These are phyloP conservation scores for Dioctria linearis DNA, from an alignment of 2,888 invertebrate genomes.

Conservation along the genomic window DNA sequence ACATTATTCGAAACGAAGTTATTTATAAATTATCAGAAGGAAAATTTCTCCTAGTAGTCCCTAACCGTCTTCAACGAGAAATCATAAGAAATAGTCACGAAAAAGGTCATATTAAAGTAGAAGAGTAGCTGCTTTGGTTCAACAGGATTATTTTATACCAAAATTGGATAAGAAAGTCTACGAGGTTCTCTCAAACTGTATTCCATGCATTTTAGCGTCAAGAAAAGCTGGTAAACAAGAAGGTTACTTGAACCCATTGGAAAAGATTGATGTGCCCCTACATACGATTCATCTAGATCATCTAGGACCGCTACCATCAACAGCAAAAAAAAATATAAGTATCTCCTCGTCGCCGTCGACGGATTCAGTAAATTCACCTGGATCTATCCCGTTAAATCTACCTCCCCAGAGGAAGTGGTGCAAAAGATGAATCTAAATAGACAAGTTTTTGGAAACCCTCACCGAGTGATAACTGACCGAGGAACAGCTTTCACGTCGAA, in stretches of 20 bases:
- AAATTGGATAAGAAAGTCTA: too few species aligned
- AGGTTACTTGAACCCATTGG: constrained; percentile 63
- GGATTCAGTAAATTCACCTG: background rate
- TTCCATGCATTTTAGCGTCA: constrained; percentile 1
- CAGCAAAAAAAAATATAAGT: constrained; percentile 63
- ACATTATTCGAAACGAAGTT: too few species aligned
- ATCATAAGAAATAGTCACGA: too few species aligned
- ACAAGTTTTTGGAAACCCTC: background rate
- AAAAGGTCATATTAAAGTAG: too few species aligned
- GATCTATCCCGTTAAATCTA: background rate
- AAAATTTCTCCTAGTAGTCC: too few species aligned
- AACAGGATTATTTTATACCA: too few species aligned
- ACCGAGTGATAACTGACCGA: too few species aligned
- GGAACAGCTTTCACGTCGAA: too few species aligned
- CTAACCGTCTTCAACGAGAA: too few species aligned
- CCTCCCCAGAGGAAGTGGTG: background rate
- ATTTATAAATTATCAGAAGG: too few species aligned
- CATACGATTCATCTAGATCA: constrained; percentile 64
- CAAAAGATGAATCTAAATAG: background rate
- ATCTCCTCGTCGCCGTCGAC: constrained; percentile 54
- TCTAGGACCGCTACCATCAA: constrained; percentile 63
- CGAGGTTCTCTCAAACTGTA: constrained; percentile 34
- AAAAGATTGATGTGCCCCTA: constrained; percentile 63
- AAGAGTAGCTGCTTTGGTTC: too few species aligned
- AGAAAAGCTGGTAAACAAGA: constrained; percentile 62